Base-by-base conservation (phyloP, 2,797 vertebrate species). In the Poecilia velifera region DNA sequence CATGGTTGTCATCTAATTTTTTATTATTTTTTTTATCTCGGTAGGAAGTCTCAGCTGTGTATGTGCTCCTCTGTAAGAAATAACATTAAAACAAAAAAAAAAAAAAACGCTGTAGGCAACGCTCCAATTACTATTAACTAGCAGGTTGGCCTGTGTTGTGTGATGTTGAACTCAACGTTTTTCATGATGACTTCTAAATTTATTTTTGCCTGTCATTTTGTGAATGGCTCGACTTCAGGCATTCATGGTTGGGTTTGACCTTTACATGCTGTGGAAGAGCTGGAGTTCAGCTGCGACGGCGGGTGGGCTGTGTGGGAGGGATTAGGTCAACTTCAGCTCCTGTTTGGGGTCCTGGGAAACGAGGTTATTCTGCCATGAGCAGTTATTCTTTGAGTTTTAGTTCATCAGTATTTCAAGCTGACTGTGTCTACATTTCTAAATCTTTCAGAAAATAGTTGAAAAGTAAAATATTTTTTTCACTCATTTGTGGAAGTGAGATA, bases 281-380 rank as follows among this genome's bases (percentile, higher is more conserved):
- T 72, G 81, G 82, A 83, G 80, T 86, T 90, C 86, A 76, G 76
- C 79, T 82, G 80, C 90, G 86, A 83, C 81, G 77, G 74, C 79
- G 83, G 83, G 79, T 83, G 84, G 79, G 57, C 77, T 86, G 81
- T 75, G 86, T 84, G 72, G 78, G 86, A 87, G 79, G 88, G 82
- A 84, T 86, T 86, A 86, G 90, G 86, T 92, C 89, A 90, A 89
- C 90, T 90, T 78, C 73, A 78, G 85, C 87, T 89, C 83, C 86
- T 84, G 87, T 80, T 57, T 80, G 77, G 79, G 80, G 86, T 80
- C 39, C 75, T 84, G 80, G 86, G 84, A 89, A 86, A 88, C 57
- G 43, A 84, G 77, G 83, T 76, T 86, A 82, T 78, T 80, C 81
- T 85, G 85, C 80, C 59, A 84, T 86, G 77, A 88, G 75, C 77